These are phyloP conservation scores for Perca fluviatilis DNA, from an alignment of 2,113 vertebrate species.

Conservation along the genomic window DNA sequence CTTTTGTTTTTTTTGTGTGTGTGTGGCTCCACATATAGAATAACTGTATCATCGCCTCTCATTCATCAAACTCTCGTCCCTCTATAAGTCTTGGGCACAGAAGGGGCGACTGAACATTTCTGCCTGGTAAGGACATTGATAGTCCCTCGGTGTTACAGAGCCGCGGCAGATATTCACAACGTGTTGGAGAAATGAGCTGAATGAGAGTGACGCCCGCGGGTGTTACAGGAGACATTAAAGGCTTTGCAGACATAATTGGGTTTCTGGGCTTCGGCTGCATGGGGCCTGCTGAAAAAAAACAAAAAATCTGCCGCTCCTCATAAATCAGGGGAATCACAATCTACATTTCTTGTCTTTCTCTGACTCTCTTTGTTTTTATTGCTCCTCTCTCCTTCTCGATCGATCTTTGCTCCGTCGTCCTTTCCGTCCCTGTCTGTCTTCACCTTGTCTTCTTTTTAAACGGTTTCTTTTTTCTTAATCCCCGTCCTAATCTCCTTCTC, in stretches of 20 bases:
- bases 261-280: conserved; percentile 56
- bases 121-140: conserved; percentile 42
- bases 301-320: conserved; percentile 14
- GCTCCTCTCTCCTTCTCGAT: not conserved
- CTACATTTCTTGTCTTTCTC: conserved; percentile 16
- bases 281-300: not conserved
- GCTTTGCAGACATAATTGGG: conserved; percentile 65
- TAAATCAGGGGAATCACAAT: conserved; percentile 58
- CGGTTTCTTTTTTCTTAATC: too few species aligned
- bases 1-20: not conserved
- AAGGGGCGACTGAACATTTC: conserved; percentile 17
- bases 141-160: conserved; percentile 12
- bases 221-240: conserved; percentile 58
- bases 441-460: not conserved
- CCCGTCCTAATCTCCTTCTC: not conserved
- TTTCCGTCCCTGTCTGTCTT: not conserved
- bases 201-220: conserved; percentile 27
- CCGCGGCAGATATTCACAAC: conserved; percentile 26
- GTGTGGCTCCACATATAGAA: conserved; percentile 13
- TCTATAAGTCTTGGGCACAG: conserved; percentile 6
- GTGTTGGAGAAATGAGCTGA: conserved; percentile 52
- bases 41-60: conserved; percentile 23
- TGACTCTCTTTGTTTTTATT: not conserved
- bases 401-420: not conserved
- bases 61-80: conserved; percentile 40